These are phyloP conservation scores for Tigriopus japonicus DNA, from an alignment of 1,140 invertebrate species.

Conservation along the genomic window DNA sequence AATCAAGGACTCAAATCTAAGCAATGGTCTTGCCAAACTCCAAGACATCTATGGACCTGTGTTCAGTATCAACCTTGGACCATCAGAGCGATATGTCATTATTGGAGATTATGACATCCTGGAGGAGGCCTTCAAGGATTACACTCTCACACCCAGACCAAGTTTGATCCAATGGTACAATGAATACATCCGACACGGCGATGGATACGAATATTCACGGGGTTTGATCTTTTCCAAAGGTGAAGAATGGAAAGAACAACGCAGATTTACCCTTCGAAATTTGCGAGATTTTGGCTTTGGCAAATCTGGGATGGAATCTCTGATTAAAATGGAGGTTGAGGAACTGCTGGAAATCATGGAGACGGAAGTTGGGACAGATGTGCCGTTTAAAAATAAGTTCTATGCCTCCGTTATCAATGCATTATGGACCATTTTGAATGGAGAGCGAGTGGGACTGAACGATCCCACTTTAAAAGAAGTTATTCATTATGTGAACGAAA, in stretches of 20 bases:
- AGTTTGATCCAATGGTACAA: not conserved
- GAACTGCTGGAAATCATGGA: not conserved
- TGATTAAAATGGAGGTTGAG: slow-evolving; percentile 4
- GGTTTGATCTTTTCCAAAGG: slow-evolving; percentile 21
- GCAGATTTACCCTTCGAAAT: slow-evolving; percentile 21
- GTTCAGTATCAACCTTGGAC: not conserved
- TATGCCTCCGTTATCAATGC: not conserved
- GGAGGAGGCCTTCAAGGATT: not conserved
- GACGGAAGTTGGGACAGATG: not conserved
- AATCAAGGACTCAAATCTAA: not conserved
- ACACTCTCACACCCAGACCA: not conserved
- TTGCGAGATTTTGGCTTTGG: slow-evolving; percentile 24
- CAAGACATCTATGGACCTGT: not conserved
- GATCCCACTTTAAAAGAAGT: not conserved
- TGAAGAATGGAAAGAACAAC: slow-evolving; percentile 18
- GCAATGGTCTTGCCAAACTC: not conserved
- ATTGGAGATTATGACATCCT: not conserved
- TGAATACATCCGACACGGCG: not conserved
- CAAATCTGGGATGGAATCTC: slow-evolving; percentile 15
- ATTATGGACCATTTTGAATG: not conserved
- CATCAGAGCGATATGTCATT: not conserved
- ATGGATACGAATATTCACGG: not conserved
- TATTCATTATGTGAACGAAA: not conserved
- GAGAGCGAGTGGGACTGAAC: not conserved
- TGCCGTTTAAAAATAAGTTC: not conserved